Conservation (phyloP, 1,140 invertebrate species). For the Papilio polytes region DNA sequence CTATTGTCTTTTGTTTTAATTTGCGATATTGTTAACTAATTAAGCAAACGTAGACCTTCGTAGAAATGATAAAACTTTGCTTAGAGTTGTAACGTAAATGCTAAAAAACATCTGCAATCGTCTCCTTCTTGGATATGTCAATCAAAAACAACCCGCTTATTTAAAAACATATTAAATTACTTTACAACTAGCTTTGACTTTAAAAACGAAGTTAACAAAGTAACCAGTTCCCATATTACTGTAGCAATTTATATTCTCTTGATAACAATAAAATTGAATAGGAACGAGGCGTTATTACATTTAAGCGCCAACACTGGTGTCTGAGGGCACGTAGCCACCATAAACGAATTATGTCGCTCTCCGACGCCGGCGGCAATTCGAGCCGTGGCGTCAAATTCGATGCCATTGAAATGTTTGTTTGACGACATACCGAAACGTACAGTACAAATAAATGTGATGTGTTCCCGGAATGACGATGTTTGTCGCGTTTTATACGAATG, state of each 20-base stretch:
- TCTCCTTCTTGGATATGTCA: no score
- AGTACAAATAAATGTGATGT: conserved; percentile 24
- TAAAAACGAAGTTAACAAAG: background rate
- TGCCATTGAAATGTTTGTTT: conserved; percentile 37
- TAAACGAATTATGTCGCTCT: conserved; percentile 38
- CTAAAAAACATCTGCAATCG: background rate
- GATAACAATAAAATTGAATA: conserved; percentile 38
- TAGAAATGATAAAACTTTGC: background rate
- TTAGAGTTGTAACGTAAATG: background rate
- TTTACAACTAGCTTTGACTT: background rate
- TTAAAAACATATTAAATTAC: no score
- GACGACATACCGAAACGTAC: conserved; percentile 34
- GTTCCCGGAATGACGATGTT: conserved; percentile 21
- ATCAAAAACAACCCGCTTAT: no score
- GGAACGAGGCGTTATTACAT: conserved; percentile 31
- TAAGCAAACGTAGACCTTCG: background rate
- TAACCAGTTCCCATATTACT: conserved; percentile 28
- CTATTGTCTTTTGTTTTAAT: background rate
- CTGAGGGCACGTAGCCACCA: conserved; percentile 36
- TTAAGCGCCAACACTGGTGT: conserved; percentile 34
- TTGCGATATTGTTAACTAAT: background rate
- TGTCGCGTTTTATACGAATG: background rate
- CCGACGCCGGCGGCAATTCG: conserved; percentile 31
- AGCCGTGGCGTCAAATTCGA: conserved; percentile 35
- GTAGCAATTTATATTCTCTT: conserved; percentile 31